phyloP scores from a whole-genome alignment of 2,113 vertebrate species.

The Laticauda laticaudata region DNA sequence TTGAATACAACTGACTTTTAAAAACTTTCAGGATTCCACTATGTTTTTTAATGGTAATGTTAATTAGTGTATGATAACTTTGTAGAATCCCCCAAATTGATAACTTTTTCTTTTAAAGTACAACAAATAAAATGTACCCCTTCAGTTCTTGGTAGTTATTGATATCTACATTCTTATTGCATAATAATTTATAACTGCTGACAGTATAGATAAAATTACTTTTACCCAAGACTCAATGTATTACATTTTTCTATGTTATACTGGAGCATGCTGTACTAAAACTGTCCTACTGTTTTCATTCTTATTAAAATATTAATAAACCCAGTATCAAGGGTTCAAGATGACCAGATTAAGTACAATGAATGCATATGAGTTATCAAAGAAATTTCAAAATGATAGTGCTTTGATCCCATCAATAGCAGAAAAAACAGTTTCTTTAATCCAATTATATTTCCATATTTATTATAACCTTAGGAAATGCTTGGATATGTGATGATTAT shows the following conservation, averaged over 20 bases:
- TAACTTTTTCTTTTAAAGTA: background rate
- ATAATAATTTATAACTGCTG: background rate
- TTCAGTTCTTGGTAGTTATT: background rate
- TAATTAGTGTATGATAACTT: background rate
- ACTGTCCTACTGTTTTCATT: conserved; percentile 24
- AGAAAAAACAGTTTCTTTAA: conserved; percentile 44
- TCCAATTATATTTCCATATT: conserved; percentile 59
- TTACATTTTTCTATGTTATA: background rate
- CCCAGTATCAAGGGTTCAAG: conserved; percentile 39
- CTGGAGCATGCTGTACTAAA: background rate
- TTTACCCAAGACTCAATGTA: background rate
- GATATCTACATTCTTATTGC: background rate
- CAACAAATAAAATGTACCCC: background rate
- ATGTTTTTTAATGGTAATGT: background rate
- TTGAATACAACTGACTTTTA: background rate
- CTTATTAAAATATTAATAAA: conserved; percentile 54
- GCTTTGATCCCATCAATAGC: conserved; percentile 62
- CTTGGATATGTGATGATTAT: conserved; percentile 57
- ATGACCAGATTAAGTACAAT: conserved; percentile 53
- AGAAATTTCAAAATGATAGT: conserved; percentile 63
- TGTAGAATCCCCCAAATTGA: background rate
- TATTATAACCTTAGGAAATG: conserved; percentile 56
- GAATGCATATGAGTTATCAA: conserved; percentile 49
- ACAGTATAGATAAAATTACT: background rate
- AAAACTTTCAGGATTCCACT: background rate